Evolutionary conservation across 2,888 invertebrate species (phyloP).

Genomic region (Cerastis leucographa): DNA sequence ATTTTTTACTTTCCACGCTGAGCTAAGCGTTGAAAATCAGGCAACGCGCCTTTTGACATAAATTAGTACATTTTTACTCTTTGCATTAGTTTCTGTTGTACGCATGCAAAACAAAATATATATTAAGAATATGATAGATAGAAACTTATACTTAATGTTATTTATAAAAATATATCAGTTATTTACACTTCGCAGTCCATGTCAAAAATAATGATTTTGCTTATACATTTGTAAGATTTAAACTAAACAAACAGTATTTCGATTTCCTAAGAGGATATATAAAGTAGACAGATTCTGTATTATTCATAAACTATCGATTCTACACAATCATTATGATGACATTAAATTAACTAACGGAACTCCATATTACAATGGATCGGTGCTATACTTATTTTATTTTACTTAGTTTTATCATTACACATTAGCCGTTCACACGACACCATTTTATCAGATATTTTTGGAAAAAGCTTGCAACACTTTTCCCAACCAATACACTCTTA

Average conservation of each 20-base stretch:
- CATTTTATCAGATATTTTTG: neutral
- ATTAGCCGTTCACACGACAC: neutral
- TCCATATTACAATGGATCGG: neutral
- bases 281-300: neutral
- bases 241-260: neutral
- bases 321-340: neutral
- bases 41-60: neutral
- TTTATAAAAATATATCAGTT: conserved; percentile 26
- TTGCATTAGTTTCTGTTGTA: neutral
- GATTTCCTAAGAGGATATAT: neutral
- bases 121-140: neutral
- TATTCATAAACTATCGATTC: neutral
- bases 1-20: neutral
- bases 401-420: neutral
- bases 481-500: neutral
- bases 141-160: conserved; percentile 6
- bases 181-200: conserved; percentile 13
- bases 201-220: conserved; percentile 2
- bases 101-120: conserved; percentile 6
- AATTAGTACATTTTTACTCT: conserved; percentile 18
- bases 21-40: neutral
- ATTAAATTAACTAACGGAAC: neutral
- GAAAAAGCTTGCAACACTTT: neutral
- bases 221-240: neutral
- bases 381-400: neutral